A percentile compares a stretch with the other conserved stretches of the same genome.
These are phyloP conservation scores for Anseranas semipalmata DNA, from an alignment of 2,113 vertebrate genomes.

Conservation along the genomic window DNA sequence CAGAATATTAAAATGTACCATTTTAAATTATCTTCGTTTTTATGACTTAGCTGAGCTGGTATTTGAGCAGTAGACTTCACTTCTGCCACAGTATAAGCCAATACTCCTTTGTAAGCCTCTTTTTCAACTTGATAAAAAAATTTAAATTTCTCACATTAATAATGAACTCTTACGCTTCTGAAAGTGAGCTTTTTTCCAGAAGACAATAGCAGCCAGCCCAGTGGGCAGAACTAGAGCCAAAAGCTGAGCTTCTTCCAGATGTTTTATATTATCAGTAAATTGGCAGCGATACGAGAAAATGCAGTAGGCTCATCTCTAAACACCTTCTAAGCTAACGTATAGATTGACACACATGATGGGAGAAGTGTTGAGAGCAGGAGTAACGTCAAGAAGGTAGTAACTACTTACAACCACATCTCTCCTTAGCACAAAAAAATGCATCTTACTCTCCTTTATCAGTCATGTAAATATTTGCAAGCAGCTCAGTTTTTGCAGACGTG, in stretches of 20 bases:
- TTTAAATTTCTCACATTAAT: background rate
- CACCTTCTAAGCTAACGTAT: no score
- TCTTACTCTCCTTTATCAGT: background rate
- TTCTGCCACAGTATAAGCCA: background rate
- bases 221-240: background rate
- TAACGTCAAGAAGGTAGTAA: background rate
- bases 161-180: background rate
- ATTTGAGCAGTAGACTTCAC: background rate
- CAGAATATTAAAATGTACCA: background rate
- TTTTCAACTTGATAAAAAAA: background rate
- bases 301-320: background rate
- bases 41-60: background rate
- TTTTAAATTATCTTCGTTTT: background rate
- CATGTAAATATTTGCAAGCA: background rate
- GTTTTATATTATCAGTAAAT: background rate
- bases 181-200: background rate
- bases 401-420: background rate
- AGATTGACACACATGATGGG: fast-evolving
- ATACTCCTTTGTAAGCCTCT: background rate
- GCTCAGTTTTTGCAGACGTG: background rate
- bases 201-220: background rate
- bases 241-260: background rate
- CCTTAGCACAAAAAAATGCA: background rate
- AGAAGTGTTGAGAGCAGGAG: background rate
- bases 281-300: background rate